Percentiles rank a stretch among this genome's conserved stretches.
These are phyloP conservation scores for Periophthalmus modestus DNA, from an alignment of 2,113 vertebrate genomes.

Conservation along the genomic window DNA sequence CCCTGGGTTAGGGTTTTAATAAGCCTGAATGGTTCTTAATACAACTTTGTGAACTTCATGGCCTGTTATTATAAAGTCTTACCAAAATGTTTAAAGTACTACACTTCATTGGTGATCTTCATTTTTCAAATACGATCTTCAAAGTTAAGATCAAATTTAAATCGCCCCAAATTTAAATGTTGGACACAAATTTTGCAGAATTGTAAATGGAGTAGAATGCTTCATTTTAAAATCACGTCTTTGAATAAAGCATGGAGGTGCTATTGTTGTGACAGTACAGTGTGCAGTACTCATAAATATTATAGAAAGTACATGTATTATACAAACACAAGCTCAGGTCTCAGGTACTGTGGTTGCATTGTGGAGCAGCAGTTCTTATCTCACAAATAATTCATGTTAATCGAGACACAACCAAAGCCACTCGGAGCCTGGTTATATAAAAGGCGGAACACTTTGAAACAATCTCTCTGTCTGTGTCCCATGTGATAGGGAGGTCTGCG, in stretches of 20 bases:
- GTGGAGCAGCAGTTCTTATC: conserved; percentile 9
- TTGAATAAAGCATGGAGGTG: not conserved
- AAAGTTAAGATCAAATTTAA: too few relatives aligned
- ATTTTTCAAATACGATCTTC: too few relatives aligned
- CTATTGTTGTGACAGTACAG: conserved; percentile 5
- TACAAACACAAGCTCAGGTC: conserved; percentile 11
- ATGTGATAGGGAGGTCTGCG: conserved; percentile 15
- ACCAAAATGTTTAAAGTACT: too few relatives aligned
- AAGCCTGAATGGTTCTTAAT: too few relatives aligned
- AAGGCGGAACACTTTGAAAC: not conserved
- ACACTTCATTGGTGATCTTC: not conserved
- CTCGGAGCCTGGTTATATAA: conserved; percentile 3
- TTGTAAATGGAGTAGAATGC: not conserved
- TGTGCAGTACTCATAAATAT: not conserved
- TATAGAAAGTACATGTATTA: not conserved
- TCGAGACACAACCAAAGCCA: conserved; percentile 4
- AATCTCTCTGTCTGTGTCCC: not conserved
- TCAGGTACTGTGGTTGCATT: not conserved
- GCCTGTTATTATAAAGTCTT: too few relatives aligned
- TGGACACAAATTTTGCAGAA: not conserved
- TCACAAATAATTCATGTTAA: conserved; percentile 33
- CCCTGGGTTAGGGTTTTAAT: too few relatives aligned
- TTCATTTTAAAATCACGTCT: not conserved
- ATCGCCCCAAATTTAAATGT: too few relatives aligned
- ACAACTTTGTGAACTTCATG: too few relatives aligned